phyloP scores from a whole-genome alignment of 1,140 invertebrate species.

The Caerostris darwini region DNA sequence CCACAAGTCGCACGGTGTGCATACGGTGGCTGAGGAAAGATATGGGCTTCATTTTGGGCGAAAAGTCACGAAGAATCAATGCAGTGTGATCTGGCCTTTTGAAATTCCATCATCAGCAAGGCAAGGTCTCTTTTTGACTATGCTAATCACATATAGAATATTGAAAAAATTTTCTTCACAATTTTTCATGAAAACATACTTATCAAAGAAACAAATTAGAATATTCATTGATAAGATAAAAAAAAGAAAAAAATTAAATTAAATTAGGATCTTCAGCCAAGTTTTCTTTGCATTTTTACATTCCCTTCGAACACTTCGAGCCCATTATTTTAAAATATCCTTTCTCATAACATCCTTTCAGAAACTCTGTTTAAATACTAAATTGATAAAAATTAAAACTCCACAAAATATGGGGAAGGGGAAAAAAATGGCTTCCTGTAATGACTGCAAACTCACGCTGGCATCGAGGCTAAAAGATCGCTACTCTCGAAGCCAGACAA shows the following conservation, averaged over 20 bases:
- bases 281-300: background rate
- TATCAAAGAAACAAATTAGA: background rate
- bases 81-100: no score
- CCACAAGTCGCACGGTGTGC: no score
- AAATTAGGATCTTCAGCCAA: background rate
- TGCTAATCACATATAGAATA: no score
- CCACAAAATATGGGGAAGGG: background rate
- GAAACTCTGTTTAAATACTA: constrained; percentile 36
- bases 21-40: no score
- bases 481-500: constrained; percentile 62
- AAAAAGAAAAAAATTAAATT: constrained; percentile 52
- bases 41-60: no score
- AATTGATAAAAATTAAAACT: constrained; percentile 63
- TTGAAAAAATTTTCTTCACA: no score
- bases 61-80: no score
- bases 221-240: background rate
- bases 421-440: constrained; percentile 23
- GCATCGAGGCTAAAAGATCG: constrained; percentile 40
- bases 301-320: background rate
- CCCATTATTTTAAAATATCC: constrained; percentile 44
- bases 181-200: no score
- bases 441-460: constrained; percentile 40
- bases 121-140: no score
- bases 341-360: background rate
- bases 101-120: no score